Percentiles rank a stretch among this genome's conserved stretches.
Conservation (phyloP, 2,888 invertebrate genomes). For the Drosophila eohydei region DNA sequence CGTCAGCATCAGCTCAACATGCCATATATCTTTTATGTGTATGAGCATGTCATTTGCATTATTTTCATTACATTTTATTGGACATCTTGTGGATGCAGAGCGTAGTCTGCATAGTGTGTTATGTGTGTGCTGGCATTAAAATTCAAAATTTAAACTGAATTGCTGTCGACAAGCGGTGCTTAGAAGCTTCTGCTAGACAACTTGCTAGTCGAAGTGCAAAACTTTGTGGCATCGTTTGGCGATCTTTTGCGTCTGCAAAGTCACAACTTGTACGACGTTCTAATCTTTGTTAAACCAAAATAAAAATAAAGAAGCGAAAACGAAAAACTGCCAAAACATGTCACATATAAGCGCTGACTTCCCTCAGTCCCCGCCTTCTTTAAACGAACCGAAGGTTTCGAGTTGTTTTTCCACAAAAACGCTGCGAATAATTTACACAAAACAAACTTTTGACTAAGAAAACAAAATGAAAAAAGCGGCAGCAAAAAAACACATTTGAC, state of each 20-base stretch:
- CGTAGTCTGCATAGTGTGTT: conserved; percentile 11
- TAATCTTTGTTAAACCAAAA: conserved; percentile 67
- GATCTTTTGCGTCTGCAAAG: conserved; percentile 66
- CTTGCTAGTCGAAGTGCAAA: conserved; percentile 49
- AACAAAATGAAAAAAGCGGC: conserved; percentile 36
- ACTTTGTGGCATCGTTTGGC: conserved; percentile 52
- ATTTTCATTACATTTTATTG: conserved; percentile 68
- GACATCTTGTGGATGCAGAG: conserved; percentile 21
- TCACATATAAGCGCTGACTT: conserved; percentile 59
- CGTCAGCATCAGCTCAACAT: conserved; percentile 26
- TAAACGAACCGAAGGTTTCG: conserved; percentile 59
- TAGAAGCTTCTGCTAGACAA: conserved; percentile 33
- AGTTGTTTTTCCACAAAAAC: conserved; percentile 68
- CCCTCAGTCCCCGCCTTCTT: not conserved
- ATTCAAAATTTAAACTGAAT: conserved; percentile 50
- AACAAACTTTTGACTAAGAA: conserved; percentile 69
- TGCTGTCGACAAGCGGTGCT: conserved; percentile 25
- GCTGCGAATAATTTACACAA: conserved; percentile 77
- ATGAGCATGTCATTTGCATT: conserved; percentile 70
- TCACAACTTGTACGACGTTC: conserved; percentile 76
- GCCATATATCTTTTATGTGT: conserved; percentile 38
- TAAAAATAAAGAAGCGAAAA: conserved; percentile 33
- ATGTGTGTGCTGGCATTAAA: conserved; percentile 32
- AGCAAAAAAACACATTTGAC: conserved; percentile 53
- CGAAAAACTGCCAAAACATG: conserved; percentile 75